Base-by-base conservation (phyloP, 2,888 invertebrate species). In the Celastrina argiolus region DNA sequence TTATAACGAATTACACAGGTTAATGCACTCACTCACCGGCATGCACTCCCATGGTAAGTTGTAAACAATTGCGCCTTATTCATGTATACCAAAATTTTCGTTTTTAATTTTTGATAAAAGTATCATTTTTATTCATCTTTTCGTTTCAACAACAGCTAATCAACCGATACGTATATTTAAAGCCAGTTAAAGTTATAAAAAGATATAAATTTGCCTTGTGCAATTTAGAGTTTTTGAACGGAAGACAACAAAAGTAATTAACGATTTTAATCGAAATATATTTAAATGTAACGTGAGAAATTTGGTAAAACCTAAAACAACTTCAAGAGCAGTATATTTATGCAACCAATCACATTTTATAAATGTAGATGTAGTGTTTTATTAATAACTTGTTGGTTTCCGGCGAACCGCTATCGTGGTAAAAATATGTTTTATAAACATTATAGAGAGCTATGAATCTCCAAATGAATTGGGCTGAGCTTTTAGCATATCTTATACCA, bases 361-460 rank as follows among this genome's bases (percentile, higher is more conserved):
- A 51, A 51, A 51, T 51, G 22, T 51, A 51, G 51, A 51, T 51
- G 51, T 51, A 26, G 26, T 26, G 12, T 51, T 51, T 22, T 51
- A 51, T 51, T 51, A 51, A 51, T 51, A 51, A 51, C 51, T 51
- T 26, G 26, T 51, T 16, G 51, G 51, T 51, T 51, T 51, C 51
- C 51, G 51, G 51, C 12, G 51, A 22, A 14, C 14, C 51, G 51
- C 51, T 51, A 12, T 51, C 51, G 51, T 4, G 8, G 41, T 41
- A 14, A 22, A 51, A 22, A 51, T 51, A 22, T 26, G 12, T 51
- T 51, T 51, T 51, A 22, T 51, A 22, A 51, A 51, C 26, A 51
- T 22, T 12, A 36, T 7, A 51, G 6, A 51, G 22, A 26, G 22
- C 51, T 51, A 51, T 18, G 51, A 14, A 51, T 12, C 22, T 26